Percentiles rank a stretch among this genome's conserved stretches.
Evolutionary conservation across 2,888 invertebrate species (phyloP).

Genomic region (Synergus itoensis): DNA sequence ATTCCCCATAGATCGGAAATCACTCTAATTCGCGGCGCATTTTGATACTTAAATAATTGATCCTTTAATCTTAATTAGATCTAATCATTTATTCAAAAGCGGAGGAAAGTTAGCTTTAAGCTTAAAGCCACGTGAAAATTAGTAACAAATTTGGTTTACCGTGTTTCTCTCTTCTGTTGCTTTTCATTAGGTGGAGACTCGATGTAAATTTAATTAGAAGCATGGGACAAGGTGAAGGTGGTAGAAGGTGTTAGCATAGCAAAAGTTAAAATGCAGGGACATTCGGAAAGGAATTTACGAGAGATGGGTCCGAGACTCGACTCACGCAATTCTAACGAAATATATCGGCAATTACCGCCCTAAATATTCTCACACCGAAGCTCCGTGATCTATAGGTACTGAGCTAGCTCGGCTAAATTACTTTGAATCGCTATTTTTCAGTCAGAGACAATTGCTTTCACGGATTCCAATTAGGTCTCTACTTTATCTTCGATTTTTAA

Average conservation of each 20-base stretch:
- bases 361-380: slow-evolving; percentile 76
- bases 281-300: slow-evolving; percentile 75
- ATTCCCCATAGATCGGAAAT: neutral
- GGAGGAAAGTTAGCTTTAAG: neutral
- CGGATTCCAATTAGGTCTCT: slow-evolving; percentile 62
- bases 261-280: slow-evolving; percentile 72
- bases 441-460: slow-evolving; percentile 64
- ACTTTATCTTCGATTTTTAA: slow-evolving; percentile 27
- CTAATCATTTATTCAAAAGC: neutral
- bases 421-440: slow-evolving; percentile 75
- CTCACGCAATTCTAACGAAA: slow-evolving; percentile 73
- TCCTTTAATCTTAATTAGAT: slow-evolving; percentile 20
- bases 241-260: slow-evolving; percentile 51
- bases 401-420: slow-evolving; percentile 69
- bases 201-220: slow-evolving; percentile 74
- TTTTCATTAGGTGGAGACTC: slow-evolving; percentile 53
- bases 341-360: slow-evolving; percentile 77
- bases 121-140: neutral
- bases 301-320: slow-evolving; percentile 61
- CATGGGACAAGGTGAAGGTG: slow-evolving; percentile 51
- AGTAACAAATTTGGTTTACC: neutral
- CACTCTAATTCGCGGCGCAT: neutral
- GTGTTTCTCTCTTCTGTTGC: neutral
- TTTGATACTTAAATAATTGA: slow-evolving; percentile 16
- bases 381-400: slow-evolving; percentile 73